Percentiles rank a stretch among this genome's conserved stretches.
Conservation (phyloP, 1,140 invertebrate genomes). For the Homalodisca vitripennis region DNA sequence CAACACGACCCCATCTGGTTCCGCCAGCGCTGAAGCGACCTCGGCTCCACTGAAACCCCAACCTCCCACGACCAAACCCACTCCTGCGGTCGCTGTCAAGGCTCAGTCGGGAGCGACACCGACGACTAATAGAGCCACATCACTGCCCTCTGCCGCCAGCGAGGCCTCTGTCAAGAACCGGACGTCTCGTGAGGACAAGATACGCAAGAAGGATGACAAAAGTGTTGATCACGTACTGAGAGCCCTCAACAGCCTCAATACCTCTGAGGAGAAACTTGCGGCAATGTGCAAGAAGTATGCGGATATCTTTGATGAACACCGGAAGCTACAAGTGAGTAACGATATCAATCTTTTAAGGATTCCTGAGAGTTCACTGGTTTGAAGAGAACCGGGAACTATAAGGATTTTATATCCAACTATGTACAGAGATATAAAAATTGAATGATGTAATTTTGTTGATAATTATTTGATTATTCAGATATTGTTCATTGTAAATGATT, state of each 20-base stretch:
- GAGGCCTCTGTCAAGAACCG: conserved; percentile 17
- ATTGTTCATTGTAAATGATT: too few relatives aligned
- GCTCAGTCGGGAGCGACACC: neutral
- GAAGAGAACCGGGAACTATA: too few relatives aligned
- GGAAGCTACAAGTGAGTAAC: conserved; percentile 59
- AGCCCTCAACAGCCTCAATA: conserved; percentile 62
- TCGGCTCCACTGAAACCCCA: neutral
- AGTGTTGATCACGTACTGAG: conserved; percentile 69
- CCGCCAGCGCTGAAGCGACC: neutral
- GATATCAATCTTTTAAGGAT: neutral
- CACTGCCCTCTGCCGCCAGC: neutral
- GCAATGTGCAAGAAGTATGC: conserved; percentile 74
- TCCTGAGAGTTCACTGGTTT: too few relatives aligned
- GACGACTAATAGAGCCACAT: neutral
- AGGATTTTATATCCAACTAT: too few relatives aligned
- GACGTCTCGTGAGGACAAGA: conserved; percentile 37
- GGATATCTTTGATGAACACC: conserved; percentile 75
- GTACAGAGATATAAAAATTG: too few relatives aligned
- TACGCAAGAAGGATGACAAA: conserved; percentile 58
- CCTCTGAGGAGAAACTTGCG: conserved; percentile 72
- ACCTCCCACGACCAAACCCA: neutral
- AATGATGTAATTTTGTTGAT: too few relatives aligned
- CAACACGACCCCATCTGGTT: neutral
- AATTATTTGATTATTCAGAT: too few relatives aligned
- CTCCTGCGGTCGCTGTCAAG: neutral